Evolutionary conservation across 2,797 vertebrate genomes (phyloP), one percentile per base, ranked within the genome.

Genomic region (Octomys mimax): DNA sequence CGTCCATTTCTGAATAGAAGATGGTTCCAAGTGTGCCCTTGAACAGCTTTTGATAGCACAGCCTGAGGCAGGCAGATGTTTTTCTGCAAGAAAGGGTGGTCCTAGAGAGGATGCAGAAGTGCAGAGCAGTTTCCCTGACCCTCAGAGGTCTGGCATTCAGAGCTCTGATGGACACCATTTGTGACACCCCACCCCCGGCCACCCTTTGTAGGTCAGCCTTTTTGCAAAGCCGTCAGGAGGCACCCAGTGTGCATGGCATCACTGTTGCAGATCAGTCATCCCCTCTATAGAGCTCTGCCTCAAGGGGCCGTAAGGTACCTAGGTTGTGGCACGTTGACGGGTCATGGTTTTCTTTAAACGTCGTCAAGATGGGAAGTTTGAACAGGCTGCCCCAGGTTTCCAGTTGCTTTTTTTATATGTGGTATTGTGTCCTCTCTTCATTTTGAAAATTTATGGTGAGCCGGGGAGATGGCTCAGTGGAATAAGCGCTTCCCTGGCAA

Each of bases 181-280:
- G 18, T 70, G 81, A 49, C 8, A 10, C 61, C 52, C 39, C 11
- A 42, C 39, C 19, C 18, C 19, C 36, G 54, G 6, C 66, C 5
- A 2, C 36, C 46, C 36, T 31, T 1, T 31, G 22, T 49, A 33
- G 31, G 3, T 87, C 31, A 6, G 57, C 54, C 54, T 42, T 28
- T 95, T 81, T 80, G 61, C 66, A 31, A n/a, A 86, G 54, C 85
- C 42, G 42, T 3, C 71, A 28, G 39, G 75, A 39, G 46, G 13
- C 21, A 6, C 36, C 64, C 6, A 10, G 61, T 1, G 0, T 31
- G 19, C n/a, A 7, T 1, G n/a, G n/a, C 8, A 1, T 42, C 22
- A 22, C 19, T 93, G 66, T 28, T 24, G 33, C 73, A 88, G 59
- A 3, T 18, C 0, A 10, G 39, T 42, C 57, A 21, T 31, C 36